These are phyloP conservation scores for Holcopasites calliopsidis DNA, from an alignment of 1,140 invertebrate species.

Conservation along the genomic window DNA sequence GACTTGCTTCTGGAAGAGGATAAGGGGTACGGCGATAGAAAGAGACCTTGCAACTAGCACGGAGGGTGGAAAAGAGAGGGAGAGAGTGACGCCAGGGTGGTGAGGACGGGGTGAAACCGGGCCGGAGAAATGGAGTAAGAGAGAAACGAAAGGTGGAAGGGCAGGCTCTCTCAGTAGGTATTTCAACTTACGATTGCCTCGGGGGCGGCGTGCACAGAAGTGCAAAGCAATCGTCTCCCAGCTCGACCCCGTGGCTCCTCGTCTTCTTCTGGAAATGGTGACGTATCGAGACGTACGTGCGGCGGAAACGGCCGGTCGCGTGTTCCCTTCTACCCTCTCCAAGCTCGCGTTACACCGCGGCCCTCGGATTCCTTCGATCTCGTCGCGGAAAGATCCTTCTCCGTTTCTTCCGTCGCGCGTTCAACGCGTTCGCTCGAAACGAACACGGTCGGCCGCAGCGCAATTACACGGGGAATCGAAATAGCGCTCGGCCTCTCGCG, in stretches of 20 bases:
- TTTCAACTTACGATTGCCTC: slow-evolving; percentile 65
- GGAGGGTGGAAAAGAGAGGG: neutral
- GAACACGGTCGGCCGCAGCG: no score
- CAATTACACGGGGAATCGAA: slow-evolving; percentile 26
- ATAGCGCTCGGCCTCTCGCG: neutral
- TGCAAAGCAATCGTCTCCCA: slow-evolving; percentile 64
- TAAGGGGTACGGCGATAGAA: neutral
- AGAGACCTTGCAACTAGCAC: neutral
- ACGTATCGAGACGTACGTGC: slow-evolving; percentile 61
- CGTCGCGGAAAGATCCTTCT: no score
- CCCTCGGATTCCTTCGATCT: no score
- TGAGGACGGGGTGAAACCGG: neutral
- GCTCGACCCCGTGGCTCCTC: slow-evolving; percentile 54
- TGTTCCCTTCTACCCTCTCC: slow-evolving; percentile 11
- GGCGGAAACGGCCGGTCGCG: slow-evolving; percentile 8
- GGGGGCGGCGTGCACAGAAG: slow-evolving; percentile 65
- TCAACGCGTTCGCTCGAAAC: neutral
- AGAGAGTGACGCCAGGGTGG: no score
- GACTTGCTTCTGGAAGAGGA: slow-evolving; percentile 24
- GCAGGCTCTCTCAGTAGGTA: slow-evolving; percentile 57
- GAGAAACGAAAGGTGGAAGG: neutral
- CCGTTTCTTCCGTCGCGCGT: no score
- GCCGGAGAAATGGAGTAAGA: neutral
- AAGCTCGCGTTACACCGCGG: neutral
- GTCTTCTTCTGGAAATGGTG: slow-evolving; percentile 52